Conservation (phyloP, 2,888 invertebrate genomes). For the Papilio elwesi region DNA sequence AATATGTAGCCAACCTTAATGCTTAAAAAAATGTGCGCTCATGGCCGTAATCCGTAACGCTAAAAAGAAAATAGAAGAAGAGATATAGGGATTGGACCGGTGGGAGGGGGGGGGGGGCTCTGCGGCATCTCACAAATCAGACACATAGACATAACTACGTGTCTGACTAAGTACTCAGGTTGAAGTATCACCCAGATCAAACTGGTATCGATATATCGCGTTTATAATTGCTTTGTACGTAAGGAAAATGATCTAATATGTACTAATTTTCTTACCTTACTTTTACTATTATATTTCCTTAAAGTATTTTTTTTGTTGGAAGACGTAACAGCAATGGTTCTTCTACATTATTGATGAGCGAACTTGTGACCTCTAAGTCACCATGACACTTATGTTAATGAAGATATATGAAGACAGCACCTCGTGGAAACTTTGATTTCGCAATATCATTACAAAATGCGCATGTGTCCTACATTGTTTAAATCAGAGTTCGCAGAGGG, state of each 20-base stretch:
- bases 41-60: too few species aligned
- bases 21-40: too few species aligned
- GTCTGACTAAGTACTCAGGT: too few species aligned
- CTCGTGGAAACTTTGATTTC: slow-evolving; percentile 13
- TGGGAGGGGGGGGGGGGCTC: too few species aligned
- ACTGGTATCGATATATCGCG: too few species aligned
- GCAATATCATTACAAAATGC: slow-evolving; percentile 8
- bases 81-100: too few species aligned
- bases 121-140: too few species aligned
- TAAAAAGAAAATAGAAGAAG: too few species aligned
- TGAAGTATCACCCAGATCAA: too few species aligned
- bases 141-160: too few species aligned
- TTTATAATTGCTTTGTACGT: too few species aligned
- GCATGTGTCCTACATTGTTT: neutral
- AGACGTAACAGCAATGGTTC: neutral
- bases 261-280: neutral
- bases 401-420: slow-evolving; percentile 15
- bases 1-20: too few species aligned
- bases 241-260: neutral
- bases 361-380: slow-evolving; percentile 5
- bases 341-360: slow-evolving; percentile 3
- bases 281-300: neutral
- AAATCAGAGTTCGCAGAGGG: neutral
- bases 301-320: neutral
- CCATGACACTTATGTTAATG: slow-evolving; percentile 20